A percentile compares a stretch with the other conserved stretches of the same genome.
Evolutionary conservation across 2,888 invertebrate species (phyloP).

Genomic region (Campoplex nolae): DNA sequence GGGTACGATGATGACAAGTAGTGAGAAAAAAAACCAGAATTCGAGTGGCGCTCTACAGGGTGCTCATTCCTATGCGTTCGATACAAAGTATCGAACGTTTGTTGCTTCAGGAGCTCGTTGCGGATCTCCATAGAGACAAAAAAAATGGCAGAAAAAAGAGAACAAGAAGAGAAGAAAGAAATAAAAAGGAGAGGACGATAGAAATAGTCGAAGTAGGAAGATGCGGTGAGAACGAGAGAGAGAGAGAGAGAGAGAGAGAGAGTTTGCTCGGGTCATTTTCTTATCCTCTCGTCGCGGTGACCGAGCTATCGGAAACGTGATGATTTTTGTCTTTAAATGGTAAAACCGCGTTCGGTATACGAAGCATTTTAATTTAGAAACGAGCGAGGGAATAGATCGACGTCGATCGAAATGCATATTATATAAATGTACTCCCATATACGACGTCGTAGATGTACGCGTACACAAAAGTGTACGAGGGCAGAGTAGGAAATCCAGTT

Average conservation of each 20-base stretch:
- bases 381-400: slow-evolving; percentile 57
- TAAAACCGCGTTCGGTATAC: background rate
- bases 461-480: background rate
- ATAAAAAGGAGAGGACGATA: background rate
- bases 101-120: slow-evolving; percentile 59
- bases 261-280: background rate
- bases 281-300: background rate
- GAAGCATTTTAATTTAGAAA: slow-evolving; percentile 58
- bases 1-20: background rate
- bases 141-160: slow-evolving; percentile 19
- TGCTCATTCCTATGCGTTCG: slow-evolving; percentile 68
- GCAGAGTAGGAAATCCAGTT: no score
- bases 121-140: slow-evolving; percentile 41
- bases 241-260: background rate
- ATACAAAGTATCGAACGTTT: slow-evolving; percentile 69
- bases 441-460: slow-evolving; percentile 3
- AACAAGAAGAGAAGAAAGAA: slow-evolving; percentile 14
- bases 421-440: background rate
- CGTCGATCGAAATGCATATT: slow-evolving; percentile 62
- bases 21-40: slow-evolving; percentile 64
- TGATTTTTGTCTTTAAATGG: slow-evolving; percentile 17
- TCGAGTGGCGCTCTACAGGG: slow-evolving; percentile 67
- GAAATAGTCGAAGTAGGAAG: slow-evolving; percentile 19
- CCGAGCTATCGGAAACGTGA: slow-evolving; percentile 36
- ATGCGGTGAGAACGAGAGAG: background rate